Evolutionary conservation across 2,113 vertebrate species (phyloP), one percentile per base, ranked within the genome.

Genomic region (Melanerpes aurifrons): DNA sequence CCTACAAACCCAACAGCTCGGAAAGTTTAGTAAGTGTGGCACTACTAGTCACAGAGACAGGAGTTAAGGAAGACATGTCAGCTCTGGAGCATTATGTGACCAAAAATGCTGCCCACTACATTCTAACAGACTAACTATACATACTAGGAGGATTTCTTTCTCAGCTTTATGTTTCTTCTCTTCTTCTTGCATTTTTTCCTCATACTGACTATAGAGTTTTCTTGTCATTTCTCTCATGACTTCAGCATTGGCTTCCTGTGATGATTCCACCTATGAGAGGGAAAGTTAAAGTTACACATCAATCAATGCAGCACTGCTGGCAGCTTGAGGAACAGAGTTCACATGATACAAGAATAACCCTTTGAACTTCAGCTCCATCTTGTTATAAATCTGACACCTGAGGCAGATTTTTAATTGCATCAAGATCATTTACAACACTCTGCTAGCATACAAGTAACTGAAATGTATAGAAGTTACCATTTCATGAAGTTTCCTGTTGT

Each of bases 71-170:
- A 57, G 14, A 54, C 1, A 0, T 3, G 16, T 67, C 19, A 50
- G 0, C 40, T 71, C 25, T 5, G 2, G 32, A 59, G 13, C 9
- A 47, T 3, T 24, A 50, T 26, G 26, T 2, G 2, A 71, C 0
- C 21, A 68, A 61, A 85, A 77, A 62, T 0, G 0, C 32, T 54
- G 57, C 7, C 32, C 48, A 71, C 12, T 28, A 11, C 17, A 19
- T 48, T 67, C 35, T 45, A 56, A 31, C 28, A 82, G 14, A 58
- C n/a, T 32, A 12, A 15, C 22, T 21, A 1, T 43, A 97, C 98
- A 1, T 96, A 99, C 99, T 96, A 99, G 97, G 20, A 99, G 97
- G 5, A 97, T 98, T 96, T 99, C 98, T 56, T 98, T 98, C 97
- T 99, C 99, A 4, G 98, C 97, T 26, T 96, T 96, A 97, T 99